These are phyloP conservation scores for Molossus alvarezi DNA, from an alignment of 2,797 vertebrate species.

Conservation along the genomic window DNA sequence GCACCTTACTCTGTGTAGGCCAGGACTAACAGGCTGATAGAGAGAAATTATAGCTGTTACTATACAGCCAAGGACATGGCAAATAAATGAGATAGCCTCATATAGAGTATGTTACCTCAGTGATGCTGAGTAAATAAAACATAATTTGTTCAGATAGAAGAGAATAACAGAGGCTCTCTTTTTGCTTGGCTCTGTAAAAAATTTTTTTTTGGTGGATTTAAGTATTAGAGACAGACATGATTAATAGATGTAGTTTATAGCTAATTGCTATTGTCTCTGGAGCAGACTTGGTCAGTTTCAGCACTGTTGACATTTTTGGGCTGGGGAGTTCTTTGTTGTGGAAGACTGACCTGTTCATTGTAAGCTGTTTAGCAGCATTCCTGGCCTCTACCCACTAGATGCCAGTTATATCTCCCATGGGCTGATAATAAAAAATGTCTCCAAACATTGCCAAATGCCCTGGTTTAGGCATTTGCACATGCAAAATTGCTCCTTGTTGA, in stretches of 20 bases:
- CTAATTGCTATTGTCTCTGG: background rate
- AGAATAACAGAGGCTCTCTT: background rate
- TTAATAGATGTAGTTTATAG: background rate
- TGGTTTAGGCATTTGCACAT: background rate
- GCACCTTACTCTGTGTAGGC: background rate
- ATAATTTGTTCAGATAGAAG: constrained; percentile 41
- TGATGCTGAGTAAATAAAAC: constrained; percentile 37
- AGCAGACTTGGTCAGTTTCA: background rate
- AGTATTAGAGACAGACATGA: background rate
- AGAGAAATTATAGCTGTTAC: constrained; percentile 2
- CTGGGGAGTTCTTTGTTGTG: constrained; percentile 1
- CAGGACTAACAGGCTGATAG: background rate
- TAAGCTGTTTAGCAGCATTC: background rate
- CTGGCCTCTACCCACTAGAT: background rate
- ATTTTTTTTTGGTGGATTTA: background rate
- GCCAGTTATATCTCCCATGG: background rate
- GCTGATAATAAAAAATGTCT: constrained; percentile 1
- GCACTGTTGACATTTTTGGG: background rate
- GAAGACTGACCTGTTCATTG: background rate
- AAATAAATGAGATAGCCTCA: constrained; percentile 31
- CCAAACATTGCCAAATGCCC: background rate
- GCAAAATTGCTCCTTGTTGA: background rate
- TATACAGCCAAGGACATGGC: background rate
- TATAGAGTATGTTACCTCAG: constrained; percentile 2
- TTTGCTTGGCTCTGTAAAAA: constrained; percentile 33